These are phyloP conservation scores for Mechanitis messenoides DNA, from an alignment of 2,888 invertebrate species.

Conservation along the genomic window DNA sequence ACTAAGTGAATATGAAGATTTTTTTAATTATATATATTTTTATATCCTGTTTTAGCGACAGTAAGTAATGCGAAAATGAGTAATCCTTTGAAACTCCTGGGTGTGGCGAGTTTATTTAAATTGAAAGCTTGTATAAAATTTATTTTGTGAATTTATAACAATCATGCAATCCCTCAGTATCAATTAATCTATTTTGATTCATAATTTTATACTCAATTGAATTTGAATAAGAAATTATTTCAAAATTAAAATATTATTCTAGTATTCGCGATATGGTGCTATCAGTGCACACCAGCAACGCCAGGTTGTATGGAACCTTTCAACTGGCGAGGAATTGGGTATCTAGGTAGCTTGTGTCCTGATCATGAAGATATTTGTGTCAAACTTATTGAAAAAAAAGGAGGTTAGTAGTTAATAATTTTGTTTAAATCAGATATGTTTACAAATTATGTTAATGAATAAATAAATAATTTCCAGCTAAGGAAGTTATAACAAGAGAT, in stretches of 20 bases:
- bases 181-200: background rate
- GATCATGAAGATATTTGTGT: slow-evolving; percentile 92
- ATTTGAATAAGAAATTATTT: background rate
- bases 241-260: slow-evolving; percentile 17
- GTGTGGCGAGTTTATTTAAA: slow-evolving; percentile 4
- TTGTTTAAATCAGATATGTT: slow-evolving; percentile 1
- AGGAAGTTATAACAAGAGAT: slow-evolving; percentile 87
- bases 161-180: no score
- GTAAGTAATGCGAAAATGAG: slow-evolving; percentile 22
- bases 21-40: slow-evolving; percentile 15
- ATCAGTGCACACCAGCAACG: slow-evolving; percentile 91
- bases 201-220: background rate
- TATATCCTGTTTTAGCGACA: slow-evolving; percentile 18
- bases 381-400: slow-evolving; percentile 90
- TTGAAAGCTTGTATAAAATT: background rate
- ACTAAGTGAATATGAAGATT: slow-evolving; percentile 14
- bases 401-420: slow-evolving; percentile 74
- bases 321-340: slow-evolving; percentile 85
- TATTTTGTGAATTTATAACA: background rate
- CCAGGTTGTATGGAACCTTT: slow-evolving; percentile 91
- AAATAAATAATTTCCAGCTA: slow-evolving; percentile 72
- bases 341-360: slow-evolving; percentile 88
- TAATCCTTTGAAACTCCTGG: background rate
- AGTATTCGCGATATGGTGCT: slow-evolving; percentile 87
- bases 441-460: background rate